Conservation (phyloP, 2,797 vertebrate genomes). For the Nasua narica region DNA sequence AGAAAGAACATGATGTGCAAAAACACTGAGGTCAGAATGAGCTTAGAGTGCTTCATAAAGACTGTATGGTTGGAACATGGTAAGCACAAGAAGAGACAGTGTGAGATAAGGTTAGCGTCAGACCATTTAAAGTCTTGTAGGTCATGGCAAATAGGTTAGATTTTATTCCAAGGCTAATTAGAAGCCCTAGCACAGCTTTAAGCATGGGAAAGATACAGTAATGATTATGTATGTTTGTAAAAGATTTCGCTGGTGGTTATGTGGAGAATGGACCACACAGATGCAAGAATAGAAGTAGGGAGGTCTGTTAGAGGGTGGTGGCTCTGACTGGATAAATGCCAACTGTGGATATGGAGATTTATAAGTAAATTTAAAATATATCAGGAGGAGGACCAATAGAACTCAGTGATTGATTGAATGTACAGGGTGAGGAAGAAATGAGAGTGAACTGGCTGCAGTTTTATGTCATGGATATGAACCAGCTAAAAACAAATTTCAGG, state of each 20-base stretch:
- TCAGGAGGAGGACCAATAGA: not conserved
- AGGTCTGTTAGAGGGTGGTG: not conserved
- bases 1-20: not conserved
- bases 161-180: not conserved
- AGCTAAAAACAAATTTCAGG: conserved; percentile 24
- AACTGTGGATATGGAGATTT: not conserved
- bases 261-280: not conserved
- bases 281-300: not conserved
- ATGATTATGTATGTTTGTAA: not conserved
- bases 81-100: not conserved
- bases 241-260: not conserved
- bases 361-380: conserved; percentile 1
- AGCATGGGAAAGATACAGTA: not conserved
- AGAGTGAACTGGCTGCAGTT: not conserved
- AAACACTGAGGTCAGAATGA: not conserved
- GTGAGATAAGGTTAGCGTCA: not conserved
- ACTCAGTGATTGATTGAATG: not conserved
- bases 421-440: not conserved
- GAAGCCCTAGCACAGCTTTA: conserved; percentile 9
- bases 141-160: not conserved
- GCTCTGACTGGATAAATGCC: not conserved
- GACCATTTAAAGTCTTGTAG: not conserved
- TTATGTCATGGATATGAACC: not conserved
- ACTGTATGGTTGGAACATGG: not conserved
- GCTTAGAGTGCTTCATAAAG: not conserved